These are phyloP conservation scores for Callinectes sapidus DNA, from an alignment of 2,888 invertebrate species.

Conservation along the genomic window DNA sequence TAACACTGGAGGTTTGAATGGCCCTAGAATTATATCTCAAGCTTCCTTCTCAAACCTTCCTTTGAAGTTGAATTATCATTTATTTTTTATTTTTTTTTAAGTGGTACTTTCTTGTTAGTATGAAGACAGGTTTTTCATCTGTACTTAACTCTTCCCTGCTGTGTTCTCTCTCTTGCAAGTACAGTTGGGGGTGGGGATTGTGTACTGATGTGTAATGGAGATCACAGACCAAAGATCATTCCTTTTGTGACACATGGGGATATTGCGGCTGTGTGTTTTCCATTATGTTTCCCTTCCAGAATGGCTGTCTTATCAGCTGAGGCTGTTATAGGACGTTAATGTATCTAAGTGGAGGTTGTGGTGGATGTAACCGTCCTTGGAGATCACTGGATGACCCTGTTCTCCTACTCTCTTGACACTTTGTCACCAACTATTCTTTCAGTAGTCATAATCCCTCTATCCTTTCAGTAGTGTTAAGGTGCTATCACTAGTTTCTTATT, in stretches of 20 bases:
- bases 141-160: neutral
- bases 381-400: neutral
- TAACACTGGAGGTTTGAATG: neutral
- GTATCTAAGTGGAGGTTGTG: neutral
- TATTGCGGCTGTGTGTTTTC: neutral
- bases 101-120: neutral
- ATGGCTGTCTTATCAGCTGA: neutral
- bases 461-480: neutral
- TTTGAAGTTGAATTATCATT: neutral
- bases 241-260: neutral
- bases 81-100: neutral
- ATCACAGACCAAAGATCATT: neutral
- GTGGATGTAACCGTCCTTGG: neutral
- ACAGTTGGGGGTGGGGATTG: neutral
- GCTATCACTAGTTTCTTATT: neutral
- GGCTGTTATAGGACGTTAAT: neutral
- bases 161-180: neutral
- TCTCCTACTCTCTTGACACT: neutral
- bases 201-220: neutral
- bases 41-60: neutral
- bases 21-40: neutral
- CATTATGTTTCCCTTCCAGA: neutral
- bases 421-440: neutral
- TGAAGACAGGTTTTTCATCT: neutral
- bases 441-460: neutral